A percentile compares a stretch with the other conserved stretches of the same genome.
Conservation (phyloP, 2,888 invertebrate species). For the Tetanocera ferruginea region DNA sequence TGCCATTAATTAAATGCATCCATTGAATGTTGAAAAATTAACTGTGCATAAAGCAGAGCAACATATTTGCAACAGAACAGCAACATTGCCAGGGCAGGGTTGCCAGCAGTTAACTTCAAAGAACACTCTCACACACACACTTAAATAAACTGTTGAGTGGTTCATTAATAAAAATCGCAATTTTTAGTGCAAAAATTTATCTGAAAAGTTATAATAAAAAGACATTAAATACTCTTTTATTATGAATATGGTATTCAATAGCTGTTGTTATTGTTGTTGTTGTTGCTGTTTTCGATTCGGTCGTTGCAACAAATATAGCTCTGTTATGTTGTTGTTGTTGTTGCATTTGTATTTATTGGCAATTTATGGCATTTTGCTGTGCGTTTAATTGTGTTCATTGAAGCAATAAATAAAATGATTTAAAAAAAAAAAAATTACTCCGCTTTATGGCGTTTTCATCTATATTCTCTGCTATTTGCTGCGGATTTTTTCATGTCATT, state of each 20-base stretch:
- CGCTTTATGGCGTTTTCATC: neutral
- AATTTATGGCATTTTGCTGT: neutral
- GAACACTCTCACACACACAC: too few relatives aligned
- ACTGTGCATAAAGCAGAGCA: neutral
- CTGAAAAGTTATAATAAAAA: too few relatives aligned
- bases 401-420: slow-evolving; percentile 26
- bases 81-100: neutral
- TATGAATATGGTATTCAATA: too few relatives aligned
- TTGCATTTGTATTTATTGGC: neutral
- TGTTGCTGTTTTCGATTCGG: neutral
- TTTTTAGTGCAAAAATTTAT: too few relatives aligned
- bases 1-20: neutral
- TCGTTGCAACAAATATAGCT: too few relatives aligned
- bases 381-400: slow-evolving; percentile 33
- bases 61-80: neutral
- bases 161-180: too few relatives aligned
- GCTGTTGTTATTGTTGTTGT: slow-evolving; percentile 2
- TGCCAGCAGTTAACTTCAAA: too few relatives aligned
- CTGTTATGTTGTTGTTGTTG: too few relatives aligned
- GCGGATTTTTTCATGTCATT: neutral
- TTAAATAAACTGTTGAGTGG: too few relatives aligned
- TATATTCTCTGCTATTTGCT: neutral
- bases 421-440: neutral
- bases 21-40: neutral
- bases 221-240: too few relatives aligned